Conservation (phyloP, 2,113 vertebrate genomes). For the Eidolon helvum region DNA sequence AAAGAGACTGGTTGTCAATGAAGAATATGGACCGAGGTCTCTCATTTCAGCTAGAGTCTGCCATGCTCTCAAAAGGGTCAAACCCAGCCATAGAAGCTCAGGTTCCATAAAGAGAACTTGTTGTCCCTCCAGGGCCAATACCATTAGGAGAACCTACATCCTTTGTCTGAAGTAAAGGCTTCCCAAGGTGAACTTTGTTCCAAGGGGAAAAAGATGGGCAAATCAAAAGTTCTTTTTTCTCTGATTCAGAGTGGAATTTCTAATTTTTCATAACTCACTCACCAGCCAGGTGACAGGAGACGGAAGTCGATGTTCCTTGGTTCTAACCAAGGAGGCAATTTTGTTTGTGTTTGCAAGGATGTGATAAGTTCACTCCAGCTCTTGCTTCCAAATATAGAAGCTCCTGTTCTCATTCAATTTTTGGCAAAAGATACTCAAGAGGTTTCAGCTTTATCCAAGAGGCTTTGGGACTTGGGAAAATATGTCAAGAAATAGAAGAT, state of each 20-base stretch:
- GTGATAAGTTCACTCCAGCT: background rate
- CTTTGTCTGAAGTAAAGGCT: background rate
- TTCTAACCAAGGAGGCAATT: background rate
- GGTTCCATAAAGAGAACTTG: background rate
- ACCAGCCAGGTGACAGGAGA: background rate
- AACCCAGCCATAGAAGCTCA: background rate
- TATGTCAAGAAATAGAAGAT: constrained; percentile 43
- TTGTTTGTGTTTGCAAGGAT: background rate
- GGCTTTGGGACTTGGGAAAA: background rate
- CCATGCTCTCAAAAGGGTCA: background rate
- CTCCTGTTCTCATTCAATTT: background rate
- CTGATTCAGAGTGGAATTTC: background rate
- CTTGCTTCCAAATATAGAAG: background rate
- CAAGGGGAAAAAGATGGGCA: background rate
- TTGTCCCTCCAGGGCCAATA: background rate
- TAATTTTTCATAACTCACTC: background rate
- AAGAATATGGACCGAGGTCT: background rate
- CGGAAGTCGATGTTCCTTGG: background rate
- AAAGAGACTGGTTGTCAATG: background rate
- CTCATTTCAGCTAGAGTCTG: background rate
- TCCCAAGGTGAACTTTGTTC: background rate
- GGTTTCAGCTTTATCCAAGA: constrained; percentile 31
- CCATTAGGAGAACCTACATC: background rate
- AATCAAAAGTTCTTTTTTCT: background rate
- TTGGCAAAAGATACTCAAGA: constrained; percentile 35